Evolutionary conservation across 2,797 vertebrate genomes (phyloP), one percentile per base, ranked within the genome.

Genomic region (Periparus ater): DNA sequence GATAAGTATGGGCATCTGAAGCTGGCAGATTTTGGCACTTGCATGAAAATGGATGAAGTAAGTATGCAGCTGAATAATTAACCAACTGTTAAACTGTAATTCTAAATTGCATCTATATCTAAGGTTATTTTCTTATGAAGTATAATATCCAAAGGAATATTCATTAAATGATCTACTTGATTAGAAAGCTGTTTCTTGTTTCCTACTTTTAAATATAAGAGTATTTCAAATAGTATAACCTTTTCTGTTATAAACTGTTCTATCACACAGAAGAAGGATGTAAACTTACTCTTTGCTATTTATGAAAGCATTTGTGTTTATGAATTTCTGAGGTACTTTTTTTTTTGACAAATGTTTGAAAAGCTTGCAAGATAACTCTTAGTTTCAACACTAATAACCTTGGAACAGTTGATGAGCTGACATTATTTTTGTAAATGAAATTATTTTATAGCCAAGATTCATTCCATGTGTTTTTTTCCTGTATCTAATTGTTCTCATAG

Each of bases 1-100:
- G 99, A 99, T 98, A 98, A 98, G 70, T 86, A 98, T 3, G 99
- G 99, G 63, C 99, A 99, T 96, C 98, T 99, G 83, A 99, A 99
- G 97, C 98, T 99, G 94, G 99, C 99, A 15, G 99, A 99, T 98
- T 99, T 99, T 86, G 99, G 99, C 97, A 99, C 99, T 6, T 99
- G 99, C 97, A 99, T 99, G 99, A 99, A 99, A 98, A 99, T 99
- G 99, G 98, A 99, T 97, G 96, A 98, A 81, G 99, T 99, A 98
- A 99, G 99, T 98, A 92, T 93, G n/a, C 72, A 79, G 45, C 53
- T 81, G 51, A 82, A 81, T 72, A 34, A 72, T 82, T 78, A 51
- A 30, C 79, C 10, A 22, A 48, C n/a, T 82, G 13, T 73, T 81
- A 57, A 77, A 74, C 34, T 61, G 30, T 77, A 76, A 63, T 82